Evolutionary conservation across 2,797 vertebrate species (phyloP), one percentile per base, ranked within the genome.

Genomic region (Neomorphus geoffroyi): DNA sequence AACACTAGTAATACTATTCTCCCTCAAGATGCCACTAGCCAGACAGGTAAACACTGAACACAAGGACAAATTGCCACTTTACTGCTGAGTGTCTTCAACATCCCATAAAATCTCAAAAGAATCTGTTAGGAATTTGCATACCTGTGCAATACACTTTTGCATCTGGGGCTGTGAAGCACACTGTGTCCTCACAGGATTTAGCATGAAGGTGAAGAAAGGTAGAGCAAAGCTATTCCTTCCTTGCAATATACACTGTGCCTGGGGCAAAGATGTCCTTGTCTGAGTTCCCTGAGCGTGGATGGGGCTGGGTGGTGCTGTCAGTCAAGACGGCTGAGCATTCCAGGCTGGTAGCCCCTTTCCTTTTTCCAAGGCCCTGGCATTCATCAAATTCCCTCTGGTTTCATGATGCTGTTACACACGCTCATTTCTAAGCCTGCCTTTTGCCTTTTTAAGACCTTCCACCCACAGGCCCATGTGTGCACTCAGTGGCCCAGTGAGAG

Each of bases 361-460:
- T 32, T 60, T 69, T 61, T 10, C 21, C 26, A 37, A 32, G 32
- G 35, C n/a, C 17, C 17, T 4, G 1, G 26, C 0, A 2, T 5
- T 23, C n/a, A 10, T 5, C 41, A 12, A 6, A 1, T 16, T 45
- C 17, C 35, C 39, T 33, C 17, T 1, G 13, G 9, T 28, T 7
- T 43, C 39, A 0, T 7, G 10, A 3, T 16, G 2, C n/a, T 22
- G 4, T 5, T 8, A 5, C 4, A 18, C 8, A 13, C 5, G 0
- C 9, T 1, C 5, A 0, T 5, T 33, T 50, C n/a, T 9, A 21
- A 23, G 26, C 3, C 27, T 28, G 15, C 53, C 32, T 54, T n/a
- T 13, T 6, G 5, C 14, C 58, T 45, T 15, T 9, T 13, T 3
- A n/a, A 13, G 10, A 6, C 26, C 10, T n/a, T 27, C 27, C 21